Percentiles rank a stretch among this genome's conserved stretches.
Evolutionary conservation across 2,888 invertebrate genomes (phyloP).

Genomic region (Eueremaeus valkanovi): DNA sequence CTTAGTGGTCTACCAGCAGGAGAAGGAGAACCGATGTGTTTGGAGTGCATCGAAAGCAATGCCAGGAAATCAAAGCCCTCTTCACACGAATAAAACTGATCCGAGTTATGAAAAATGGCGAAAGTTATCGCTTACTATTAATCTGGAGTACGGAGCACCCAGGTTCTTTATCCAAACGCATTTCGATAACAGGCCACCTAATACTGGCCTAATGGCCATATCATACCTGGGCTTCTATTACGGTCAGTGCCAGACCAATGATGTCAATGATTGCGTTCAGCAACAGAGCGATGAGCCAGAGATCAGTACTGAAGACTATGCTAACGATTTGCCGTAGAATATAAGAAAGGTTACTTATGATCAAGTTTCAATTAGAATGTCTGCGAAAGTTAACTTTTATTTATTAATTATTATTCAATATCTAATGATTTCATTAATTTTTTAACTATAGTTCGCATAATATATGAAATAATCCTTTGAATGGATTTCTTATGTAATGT

Average conservation of each 20-base stretch:
- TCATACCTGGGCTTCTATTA: neutral
- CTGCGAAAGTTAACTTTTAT: too few relatives aligned
- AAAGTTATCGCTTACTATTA: constrained; percentile 30
- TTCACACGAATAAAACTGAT: neutral
- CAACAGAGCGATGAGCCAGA: neutral
- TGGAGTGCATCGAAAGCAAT: too few relatives aligned
- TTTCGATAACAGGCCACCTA: constrained; percentile 17
- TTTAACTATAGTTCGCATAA: too few relatives aligned
- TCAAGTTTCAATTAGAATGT: too few relatives aligned
- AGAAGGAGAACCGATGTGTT: constrained; percentile 27
- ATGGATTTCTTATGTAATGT: too few relatives aligned
- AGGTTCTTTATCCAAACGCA: constrained; percentile 38
- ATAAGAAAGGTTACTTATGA: too few relatives aligned
- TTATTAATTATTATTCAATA: too few relatives aligned
- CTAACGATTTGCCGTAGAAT: constrained; percentile 17
- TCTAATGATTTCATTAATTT: too few relatives aligned
- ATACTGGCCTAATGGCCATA: neutral
- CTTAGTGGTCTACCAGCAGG: constrained; percentile 32
- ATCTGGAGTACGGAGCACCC: constrained; percentile 25
- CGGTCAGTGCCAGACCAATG: neutral
- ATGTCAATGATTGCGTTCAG: neutral
- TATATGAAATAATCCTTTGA: too few relatives aligned
- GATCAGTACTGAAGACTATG: neutral
- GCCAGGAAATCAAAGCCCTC: too few relatives aligned
- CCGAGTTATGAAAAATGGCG: neutral